Evolutionary conservation across 2,113 vertebrate genomes (phyloP), one percentile per base, ranked within the genome.

Genomic region (Tautogolabrus adspersus): DNA sequence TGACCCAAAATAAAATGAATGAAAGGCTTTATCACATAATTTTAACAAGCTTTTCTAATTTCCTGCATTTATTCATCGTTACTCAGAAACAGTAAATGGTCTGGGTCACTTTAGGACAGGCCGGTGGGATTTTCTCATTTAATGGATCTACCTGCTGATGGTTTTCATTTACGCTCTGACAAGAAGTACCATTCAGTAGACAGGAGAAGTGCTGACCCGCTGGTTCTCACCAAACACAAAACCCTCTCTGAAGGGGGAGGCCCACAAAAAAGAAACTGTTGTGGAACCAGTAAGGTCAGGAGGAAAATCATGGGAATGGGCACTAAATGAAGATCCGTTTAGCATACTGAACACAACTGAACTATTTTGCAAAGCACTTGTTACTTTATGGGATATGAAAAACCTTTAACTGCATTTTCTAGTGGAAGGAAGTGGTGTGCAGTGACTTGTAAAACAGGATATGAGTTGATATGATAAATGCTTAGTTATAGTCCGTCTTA

Each of bases 171-270:
- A 58, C 65, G 10, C 40, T 38, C 57, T 55, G 44, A 84, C 67
- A 81, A 81, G 40, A 77, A 72, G 70, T 16, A 21, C 10, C 67
- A 69, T 79, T 68, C 66, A 70, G 23, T 54, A 2, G 8, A 52
- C 8, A n/a, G 58, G 66, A 82, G 59, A 81, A 81, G 47, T 57
- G 78, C 76, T 77, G 79, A 83, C 44, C 30, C 75, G 62, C 37
- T 46, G 49, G 49, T 64, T 47, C 1, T 4, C n/a, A 66, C 5
- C 26, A 55, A 49, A 30, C 62, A 79, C 66, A 82, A 71, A 86
- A 70, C 19, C 18, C 10, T 38, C 51, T 23, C 60, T 62, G 34
- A 72, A 56, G 56, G 61, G 66, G 52, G 34, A 74, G 7, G 42
- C 18, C 49, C 30, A 77, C 54, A 67, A 54, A 77, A 72, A 59